phyloP scores from a whole-genome alignment of 1,140 invertebrate genomes.

The Drosophila aff. region DNA sequence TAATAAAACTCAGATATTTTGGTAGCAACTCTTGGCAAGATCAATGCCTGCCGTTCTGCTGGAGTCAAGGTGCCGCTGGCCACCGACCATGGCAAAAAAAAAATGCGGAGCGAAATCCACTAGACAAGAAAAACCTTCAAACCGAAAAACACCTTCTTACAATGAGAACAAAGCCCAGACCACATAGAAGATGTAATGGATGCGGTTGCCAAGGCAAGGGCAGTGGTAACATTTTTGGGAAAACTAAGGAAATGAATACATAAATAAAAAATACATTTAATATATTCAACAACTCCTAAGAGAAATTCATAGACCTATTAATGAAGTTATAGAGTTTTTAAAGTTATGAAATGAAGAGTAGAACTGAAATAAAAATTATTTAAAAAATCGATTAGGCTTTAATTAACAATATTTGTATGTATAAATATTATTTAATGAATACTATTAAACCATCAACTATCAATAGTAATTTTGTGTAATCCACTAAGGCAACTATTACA shows the following conservation, averaged over 20 bases:
- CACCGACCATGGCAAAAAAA: constrained; percentile 34
- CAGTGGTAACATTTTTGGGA: neutral
- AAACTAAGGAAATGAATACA: neutral
- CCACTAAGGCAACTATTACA: neutral
- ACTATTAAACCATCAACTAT: neutral
- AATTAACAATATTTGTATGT: too few relatives aligned
- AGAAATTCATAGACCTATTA: too few relatives aligned
- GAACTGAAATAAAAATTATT: too few relatives aligned
- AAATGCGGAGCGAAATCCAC: constrained; percentile 10
- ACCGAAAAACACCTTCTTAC: constrained; percentile 13
- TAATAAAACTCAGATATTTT: constrained; percentile 21
- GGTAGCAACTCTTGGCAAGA: constrained; percentile 37
- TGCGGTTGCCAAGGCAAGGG: constrained; percentile 4
- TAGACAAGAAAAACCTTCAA: constrained; percentile 44
- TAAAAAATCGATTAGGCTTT: too few relatives aligned
- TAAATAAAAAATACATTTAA: neutral
- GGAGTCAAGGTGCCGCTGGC: constrained; percentile 28
- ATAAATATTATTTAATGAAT: neutral
- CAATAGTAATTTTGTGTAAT: too few relatives aligned
- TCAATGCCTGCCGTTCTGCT: constrained; percentile 44
- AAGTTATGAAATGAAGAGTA: too few relatives aligned
- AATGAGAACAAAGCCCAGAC: constrained; percentile 50
- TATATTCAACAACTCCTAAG: neutral
- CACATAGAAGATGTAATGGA: constrained; percentile 21
- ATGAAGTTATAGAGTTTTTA: too few relatives aligned